Evolutionary conservation across 2,888 invertebrate genomes (phyloP), one percentile per base, ranked within the genome.

Genomic region (Megastigmus dorsalis): DNA sequence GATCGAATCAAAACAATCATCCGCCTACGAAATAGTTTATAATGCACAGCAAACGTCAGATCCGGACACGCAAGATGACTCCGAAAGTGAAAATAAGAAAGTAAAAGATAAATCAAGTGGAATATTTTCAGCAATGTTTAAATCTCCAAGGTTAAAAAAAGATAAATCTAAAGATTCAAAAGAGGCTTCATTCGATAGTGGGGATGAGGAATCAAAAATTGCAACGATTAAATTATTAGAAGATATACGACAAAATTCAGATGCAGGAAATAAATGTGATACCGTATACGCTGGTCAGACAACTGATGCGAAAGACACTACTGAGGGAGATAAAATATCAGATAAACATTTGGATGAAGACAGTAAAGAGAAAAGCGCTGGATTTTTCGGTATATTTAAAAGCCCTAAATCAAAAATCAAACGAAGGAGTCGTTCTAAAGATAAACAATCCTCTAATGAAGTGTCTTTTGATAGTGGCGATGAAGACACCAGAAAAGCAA

Each of bases 51-150:
- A 81, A n/a, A 77, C 76, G 55, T 30, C 77, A 0, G 23, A 71
- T 1, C 75, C 75, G 2, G 80, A 81, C 7, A 73, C 62, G 0
- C 79, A 80, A 28, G 77, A 80, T n/a, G 81, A 82, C 38, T 72
- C 75, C 4, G 84, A 84, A 33, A 79, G 50, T 4, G 82, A 82
- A 41, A 77, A 77, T 36, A 85, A 82, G 54, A 85, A 84, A 54
- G 66, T 78, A 0, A 88, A 87, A 57, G 86, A 86, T 3, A 87
- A 86, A 66, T 80, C 83, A 3, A 80, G 82, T 0, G 82, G 84
- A 3, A 82, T 86, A 63, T 84, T 88, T 38, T 83, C 86, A 0
- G 85, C 84, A 0, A 86, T 88, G 20, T 88, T 88, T 45, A 87
- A 86, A 65, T 80, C 81, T 4, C 82, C 86, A 0, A 87, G 86